Evolutionary conservation across 2,113 vertebrate species (phyloP).

Genomic region (Menura novaehollandiae): DNA sequence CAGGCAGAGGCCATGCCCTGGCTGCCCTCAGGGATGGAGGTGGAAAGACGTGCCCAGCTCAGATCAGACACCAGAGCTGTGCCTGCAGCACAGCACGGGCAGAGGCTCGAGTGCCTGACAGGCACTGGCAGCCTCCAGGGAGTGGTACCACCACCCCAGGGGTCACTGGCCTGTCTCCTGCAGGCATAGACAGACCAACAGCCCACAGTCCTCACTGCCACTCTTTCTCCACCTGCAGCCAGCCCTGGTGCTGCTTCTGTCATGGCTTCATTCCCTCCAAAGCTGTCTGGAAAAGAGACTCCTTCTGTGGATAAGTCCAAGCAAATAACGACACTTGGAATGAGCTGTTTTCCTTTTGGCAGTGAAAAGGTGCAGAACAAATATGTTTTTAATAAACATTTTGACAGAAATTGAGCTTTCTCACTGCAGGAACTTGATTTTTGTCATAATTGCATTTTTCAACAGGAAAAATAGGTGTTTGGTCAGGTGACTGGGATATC

Average conservation of each 20-base stretch:
- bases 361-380: neutral
- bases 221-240: neutral
- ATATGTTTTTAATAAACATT: slow-evolving; percentile 23
- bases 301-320: neutral
- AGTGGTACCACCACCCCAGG: rapidly evolving
- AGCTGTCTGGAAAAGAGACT: neutral
- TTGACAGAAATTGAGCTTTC: slow-evolving; percentile 17
- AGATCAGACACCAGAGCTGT: neutral
- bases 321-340: neutral
- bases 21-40: neutral
- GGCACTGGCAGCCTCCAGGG: neutral
- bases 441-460: neutral
- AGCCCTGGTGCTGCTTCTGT: neutral
- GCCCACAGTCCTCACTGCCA: rapidly evolving
- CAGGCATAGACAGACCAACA: rapidly evolving
- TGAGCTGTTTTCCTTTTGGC: neutral
- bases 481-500: neutral
- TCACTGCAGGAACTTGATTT: neutral
- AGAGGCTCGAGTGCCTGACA: neutral
- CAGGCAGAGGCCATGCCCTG: neutral
- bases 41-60: neutral
- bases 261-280: rapidly evolving
- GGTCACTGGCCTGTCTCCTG: neutral
- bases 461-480: neutral
- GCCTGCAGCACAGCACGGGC: neutral